Percentiles rank a stretch among this genome's conserved stretches.
Evolutionary conservation across 2,113 vertebrate species (phyloP).

Genomic region (Leuciscus idus): DNA sequence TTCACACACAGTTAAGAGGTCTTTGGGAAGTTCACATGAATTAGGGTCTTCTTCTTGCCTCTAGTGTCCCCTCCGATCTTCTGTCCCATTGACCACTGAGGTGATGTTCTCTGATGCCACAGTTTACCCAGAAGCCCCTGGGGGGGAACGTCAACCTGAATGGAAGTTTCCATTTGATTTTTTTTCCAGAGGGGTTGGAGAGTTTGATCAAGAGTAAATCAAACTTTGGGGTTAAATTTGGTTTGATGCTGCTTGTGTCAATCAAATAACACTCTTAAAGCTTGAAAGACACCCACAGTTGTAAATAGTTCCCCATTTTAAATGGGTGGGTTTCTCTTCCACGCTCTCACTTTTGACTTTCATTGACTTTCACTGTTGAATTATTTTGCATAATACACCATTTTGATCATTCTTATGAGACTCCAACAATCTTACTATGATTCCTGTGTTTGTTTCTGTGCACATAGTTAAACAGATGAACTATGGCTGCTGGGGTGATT

Average conservation of each 20-base stretch:
- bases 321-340: background rate
- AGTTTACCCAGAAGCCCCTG: slow-evolving; percentile 66
- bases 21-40: background rate
- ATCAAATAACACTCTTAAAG: background rate
- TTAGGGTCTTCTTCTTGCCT: background rate
- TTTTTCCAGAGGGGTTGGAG: slow-evolving; percentile 65
- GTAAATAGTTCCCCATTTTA: background rate
- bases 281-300: background rate
- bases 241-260: background rate
- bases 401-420: background rate
- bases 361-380: too few relatives aligned
- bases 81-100: slow-evolving; percentile 66
- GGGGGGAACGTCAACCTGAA: slow-evolving; percentile 58
- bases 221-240: background rate
- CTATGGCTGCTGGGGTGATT: slow-evolving; percentile 87
- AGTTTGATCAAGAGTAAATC: slow-evolving; percentile 64
- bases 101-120: slow-evolving; percentile 73
- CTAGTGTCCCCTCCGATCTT: slow-evolving; percentile 69
- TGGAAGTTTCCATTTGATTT: slow-evolving; percentile 78
- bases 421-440: background rate
- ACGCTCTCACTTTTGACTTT: background rate
- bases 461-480: slow-evolving; percentile 85
- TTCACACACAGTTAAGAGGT: background rate
- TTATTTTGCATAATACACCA: background rate
- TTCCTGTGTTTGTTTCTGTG: background rate